Evolutionary conservation across 2,797 vertebrate species (phyloP).

Genomic region (Chelmon rostratus): DNA sequence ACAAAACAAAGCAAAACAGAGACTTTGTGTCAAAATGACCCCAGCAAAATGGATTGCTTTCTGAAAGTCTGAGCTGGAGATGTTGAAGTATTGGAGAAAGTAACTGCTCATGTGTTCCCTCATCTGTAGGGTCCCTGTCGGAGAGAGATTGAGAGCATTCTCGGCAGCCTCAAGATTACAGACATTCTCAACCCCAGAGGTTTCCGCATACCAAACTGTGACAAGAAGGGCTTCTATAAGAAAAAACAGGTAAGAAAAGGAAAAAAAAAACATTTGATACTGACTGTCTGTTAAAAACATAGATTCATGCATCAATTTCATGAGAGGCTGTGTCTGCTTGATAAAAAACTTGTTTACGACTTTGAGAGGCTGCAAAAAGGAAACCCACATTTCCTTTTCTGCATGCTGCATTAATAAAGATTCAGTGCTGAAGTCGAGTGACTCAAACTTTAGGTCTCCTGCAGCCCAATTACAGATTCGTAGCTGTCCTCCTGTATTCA

Average conservation of each 20-base stretch:
- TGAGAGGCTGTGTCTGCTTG: neutral
- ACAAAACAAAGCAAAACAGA: neutral
- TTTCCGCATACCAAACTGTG: constrained; percentile 96
- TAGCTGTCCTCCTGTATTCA: constrained; percentile 76
- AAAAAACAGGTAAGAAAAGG: constrained; percentile 95
- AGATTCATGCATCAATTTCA: constrained; percentile 3
- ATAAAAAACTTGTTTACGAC: constrained; percentile 16
- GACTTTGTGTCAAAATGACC: constrained; percentile 16
- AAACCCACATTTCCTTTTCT: constrained; percentile 41
- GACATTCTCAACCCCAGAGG: constrained; percentile 91
- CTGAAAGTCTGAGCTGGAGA: constrained; percentile 8
- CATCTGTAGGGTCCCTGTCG: constrained; percentile 92
- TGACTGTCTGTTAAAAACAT: neutral
- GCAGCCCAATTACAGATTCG: constrained; percentile 78
- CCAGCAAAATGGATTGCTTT: constrained; percentile 19
- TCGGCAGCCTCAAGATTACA: constrained; percentile 92
- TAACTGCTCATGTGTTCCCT: constrained; percentile 35
- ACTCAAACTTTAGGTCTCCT: constrained; percentile 68
- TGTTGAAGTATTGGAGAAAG: constrained; percentile 2
- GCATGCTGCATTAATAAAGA: constrained; percentile 58
- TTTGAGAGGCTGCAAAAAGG: constrained; percentile 10
- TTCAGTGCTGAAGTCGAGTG: constrained; percentile 44
- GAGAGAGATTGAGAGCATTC: constrained; percentile 93
- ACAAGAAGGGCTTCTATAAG: constrained; percentile 98
- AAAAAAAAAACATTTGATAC: constrained; percentile 29